phyloP scores from a whole-genome alignment of 1,140 invertebrate genomes.

The Archivesica marissinica region DNA sequence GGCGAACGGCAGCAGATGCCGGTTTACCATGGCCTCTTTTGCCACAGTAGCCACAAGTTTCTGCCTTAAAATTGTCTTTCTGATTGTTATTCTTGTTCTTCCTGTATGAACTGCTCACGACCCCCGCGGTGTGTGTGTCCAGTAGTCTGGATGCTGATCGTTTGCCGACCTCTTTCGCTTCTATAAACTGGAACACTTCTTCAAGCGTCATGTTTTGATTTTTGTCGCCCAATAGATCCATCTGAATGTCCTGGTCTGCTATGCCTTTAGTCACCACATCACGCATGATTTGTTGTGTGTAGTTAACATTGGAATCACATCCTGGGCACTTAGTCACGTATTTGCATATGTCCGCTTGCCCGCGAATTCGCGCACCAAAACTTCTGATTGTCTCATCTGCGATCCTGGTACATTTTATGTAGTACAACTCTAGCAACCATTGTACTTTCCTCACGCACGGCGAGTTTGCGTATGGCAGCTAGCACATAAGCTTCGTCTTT shows the following conservation, averaged over 20 bases:
- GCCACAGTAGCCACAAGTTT: slow-evolving; percentile 53
- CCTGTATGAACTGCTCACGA: too few species aligned
- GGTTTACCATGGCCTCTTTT: slow-evolving; percentile 18
- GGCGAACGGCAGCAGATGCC: too few species aligned
- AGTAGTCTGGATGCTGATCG: slow-evolving; percentile 53
- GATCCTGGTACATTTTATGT: slow-evolving; percentile 64
- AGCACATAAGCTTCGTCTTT: slow-evolving; percentile 61
- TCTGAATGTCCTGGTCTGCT: slow-evolving; percentile 46
- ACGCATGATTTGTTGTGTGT: slow-evolving; percentile 58
- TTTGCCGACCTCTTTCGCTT: slow-evolving; percentile 64
- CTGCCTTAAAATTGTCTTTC: background rate
- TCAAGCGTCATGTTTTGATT: slow-evolving; percentile 64
- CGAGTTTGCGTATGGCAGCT: slow-evolving; percentile 58
- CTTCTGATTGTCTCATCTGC: slow-evolving; percentile 61
- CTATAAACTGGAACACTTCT: slow-evolving; percentile 60
- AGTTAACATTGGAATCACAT: slow-evolving; percentile 54
- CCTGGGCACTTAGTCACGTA: slow-evolving; percentile 52
- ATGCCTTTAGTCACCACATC: slow-evolving; percentile 30
- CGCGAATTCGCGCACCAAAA: slow-evolving; percentile 61
- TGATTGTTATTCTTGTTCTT: too few species aligned
- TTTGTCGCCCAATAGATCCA: slow-evolving; percentile 54
- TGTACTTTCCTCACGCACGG: slow-evolving; percentile 64
- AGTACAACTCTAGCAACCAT: slow-evolving; percentile 67
- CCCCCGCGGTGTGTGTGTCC: background rate
- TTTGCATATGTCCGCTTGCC: slow-evolving; percentile 64